Evolutionary conservation across 2,797 vertebrate species (phyloP), one percentile per base, ranked within the genome.

Genomic region (Chloroceryle inda): DNA sequence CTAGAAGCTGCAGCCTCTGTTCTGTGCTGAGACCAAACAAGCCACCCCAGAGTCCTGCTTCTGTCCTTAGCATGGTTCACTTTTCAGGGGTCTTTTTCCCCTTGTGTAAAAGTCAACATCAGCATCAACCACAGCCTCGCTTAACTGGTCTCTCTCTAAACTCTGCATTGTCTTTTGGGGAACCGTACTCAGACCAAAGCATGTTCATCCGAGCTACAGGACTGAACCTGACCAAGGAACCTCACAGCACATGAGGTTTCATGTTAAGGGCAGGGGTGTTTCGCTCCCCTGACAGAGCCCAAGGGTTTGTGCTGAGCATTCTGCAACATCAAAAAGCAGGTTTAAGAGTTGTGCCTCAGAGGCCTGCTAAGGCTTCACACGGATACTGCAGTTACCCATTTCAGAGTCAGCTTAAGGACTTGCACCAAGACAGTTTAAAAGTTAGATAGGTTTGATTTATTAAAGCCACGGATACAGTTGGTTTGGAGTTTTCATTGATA

Each of bases 221-320:
- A 11, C 24, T 17, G 16, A 85, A 21, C 11, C 1, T 1, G 23
- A 33, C 27, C 1, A 3, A 16, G 2, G 0, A 16, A 21, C 29
- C 47, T 72, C 7, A 3, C 5, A 5, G 37, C 23, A 38, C 27
- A 17, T 19, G 16, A 53, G 17, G 50, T 53, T 29, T 53, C 27
- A 16, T 11, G 17, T 53, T 31, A 31, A 53, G 29, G 50, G 27
- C 50, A 53, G 50, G 50, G 50, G 27, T 53, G 27, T 18, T 29
- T 29, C 17, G 17, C 50, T 53, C 50, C 27, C 50, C 50, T 31
- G 27, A 27, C 50, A 31, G 27, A 31, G 50, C 50, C 50, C 50
- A 19, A 18, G 27, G 27, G 27, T 31, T 53, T 53, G 50, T 15
- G 26, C 50, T 29, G 50, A 16, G 7, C 50, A 53, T 31, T 53